Evolutionary conservation across 2,113 vertebrate species (phyloP).

Genomic region (Mungos mungo): DNA sequence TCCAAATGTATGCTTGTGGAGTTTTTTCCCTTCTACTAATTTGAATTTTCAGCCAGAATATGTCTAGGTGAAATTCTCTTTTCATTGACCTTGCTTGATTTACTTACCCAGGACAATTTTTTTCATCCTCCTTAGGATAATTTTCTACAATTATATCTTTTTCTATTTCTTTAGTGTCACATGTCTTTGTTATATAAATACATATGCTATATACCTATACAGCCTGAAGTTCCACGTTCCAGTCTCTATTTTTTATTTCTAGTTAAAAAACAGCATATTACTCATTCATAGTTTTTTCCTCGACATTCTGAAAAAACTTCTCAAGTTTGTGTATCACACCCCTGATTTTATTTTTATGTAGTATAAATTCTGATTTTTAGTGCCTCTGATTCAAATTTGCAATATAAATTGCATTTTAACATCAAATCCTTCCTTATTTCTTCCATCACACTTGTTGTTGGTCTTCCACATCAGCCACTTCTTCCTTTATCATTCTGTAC

Average conservation of each 20-base stretch:
- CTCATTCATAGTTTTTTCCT: not conserved
- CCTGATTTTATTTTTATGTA: constrained; percentile 18
- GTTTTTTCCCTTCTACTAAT: not conserved
- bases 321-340: not conserved
- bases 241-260: not conserved
- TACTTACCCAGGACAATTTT: not conserved
- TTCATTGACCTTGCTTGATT: not conserved
- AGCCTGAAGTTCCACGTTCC: not conserved
- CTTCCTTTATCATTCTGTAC: not conserved
- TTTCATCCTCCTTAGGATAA: not conserved
- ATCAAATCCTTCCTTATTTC: not conserved
- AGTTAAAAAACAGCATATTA: not conserved
- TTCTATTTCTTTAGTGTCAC: not conserved
- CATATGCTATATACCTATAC: not conserved
- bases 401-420: not conserved
- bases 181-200: not conserved
- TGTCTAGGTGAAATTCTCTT: not conserved
- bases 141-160: constrained; percentile 6
- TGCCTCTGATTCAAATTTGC: not conserved
- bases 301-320: not conserved
- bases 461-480: not conserved
- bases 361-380: not conserved
- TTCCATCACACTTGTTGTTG: not conserved
- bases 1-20: not conserved
- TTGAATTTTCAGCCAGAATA: not conserved